Conservation (phyloP, 2,888 invertebrate genomes). For the Cancer borealis region DNA sequence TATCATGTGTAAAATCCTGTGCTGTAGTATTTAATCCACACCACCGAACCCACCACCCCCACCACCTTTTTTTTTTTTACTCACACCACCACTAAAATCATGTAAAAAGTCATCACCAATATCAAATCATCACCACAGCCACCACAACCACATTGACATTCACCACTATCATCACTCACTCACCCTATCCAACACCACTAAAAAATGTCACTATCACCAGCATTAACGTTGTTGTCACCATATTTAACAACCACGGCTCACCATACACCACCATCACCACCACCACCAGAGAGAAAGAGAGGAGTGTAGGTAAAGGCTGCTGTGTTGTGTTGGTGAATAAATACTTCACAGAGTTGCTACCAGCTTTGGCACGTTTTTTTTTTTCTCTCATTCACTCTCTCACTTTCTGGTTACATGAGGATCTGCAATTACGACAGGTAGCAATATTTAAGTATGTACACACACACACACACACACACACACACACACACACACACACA, state of each 20-base stretch:
- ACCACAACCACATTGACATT: not conserved
- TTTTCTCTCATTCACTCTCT: conserved; percentile 25
- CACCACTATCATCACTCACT: not conserved
- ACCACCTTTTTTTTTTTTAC: not conserved
- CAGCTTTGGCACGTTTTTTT: not conserved
- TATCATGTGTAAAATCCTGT: too few species aligned
- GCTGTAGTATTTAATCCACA: not conserved
- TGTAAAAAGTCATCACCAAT: not conserved
- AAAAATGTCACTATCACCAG: not conserved
- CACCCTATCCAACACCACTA: not conserved
- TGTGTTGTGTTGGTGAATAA: not conserved
- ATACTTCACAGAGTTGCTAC: not conserved
- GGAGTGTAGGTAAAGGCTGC: not conserved
- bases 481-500: too few species aligned
- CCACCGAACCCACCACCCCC: not conserved
- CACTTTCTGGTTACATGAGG: not conserved
- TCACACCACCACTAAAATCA: not conserved
- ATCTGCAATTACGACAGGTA: not conserved
- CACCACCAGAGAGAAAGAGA: not conserved
- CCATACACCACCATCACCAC: not conserved
- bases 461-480: not conserved
- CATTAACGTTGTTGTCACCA: not conserved
- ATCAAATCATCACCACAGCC: not conserved
- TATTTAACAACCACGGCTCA: not conserved
- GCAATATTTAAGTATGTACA: not conserved